Base-by-base conservation (phyloP, 2,797 vertebrate genomes). In the Paratrypauchen microcephalus region DNA sequence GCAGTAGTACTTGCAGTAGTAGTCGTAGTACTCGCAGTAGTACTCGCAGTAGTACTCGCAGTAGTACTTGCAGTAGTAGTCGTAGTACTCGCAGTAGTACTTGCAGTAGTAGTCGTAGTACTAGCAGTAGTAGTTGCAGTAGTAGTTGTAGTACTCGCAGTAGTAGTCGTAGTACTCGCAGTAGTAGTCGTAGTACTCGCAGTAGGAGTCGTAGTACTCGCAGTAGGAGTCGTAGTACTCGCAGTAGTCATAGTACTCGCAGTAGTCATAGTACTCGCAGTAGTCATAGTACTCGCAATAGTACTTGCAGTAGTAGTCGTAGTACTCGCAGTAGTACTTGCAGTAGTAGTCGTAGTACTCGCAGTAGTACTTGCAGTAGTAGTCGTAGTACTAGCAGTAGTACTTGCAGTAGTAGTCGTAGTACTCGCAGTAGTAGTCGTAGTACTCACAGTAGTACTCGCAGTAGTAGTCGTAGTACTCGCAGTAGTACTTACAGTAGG, bases 161-260 rank as follows among this genome's bases (percentile, higher is more conserved):
- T 32, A 32, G 30, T 32, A 32, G 3, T 32, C 5, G 30, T 4
- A 28, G 26, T 32, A 32, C n/a, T n/a, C n/a, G n/a, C n/a, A n/a
- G n/a, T n/a, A n/a, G n/a, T n/a, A n/a, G n/a, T n/a, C n/a, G n/a
- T n/a, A n/a, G n/a, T n/a, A n/a, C 0, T 30, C 3, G 18, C 7
- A 36, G 28, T 6, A 12, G 7, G n/a, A 26, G n/a, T n/a, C n/a
- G n/a, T n/a, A 62, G 58, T 85, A 97, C 97, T 5, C 12, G 30
- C n/a, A 36, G 58, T 32, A 60, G 19, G 39, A 2, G 4, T 0
- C n/a, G n/a, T n/a, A n/a, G n/a, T n/a, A 36, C 8, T 36, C 8
- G 6, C 32, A 36, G 30, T n/a, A n/a, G n/a, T n/a, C n/a, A n/a
- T 36, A 32, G 30, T 21, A 36, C n/a, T n/a, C n/a, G n/a, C n/a